Evolutionary conservation across 2,797 vertebrate genomes (phyloP).

Genomic region (Mormyrops boulengeri): DNA sequence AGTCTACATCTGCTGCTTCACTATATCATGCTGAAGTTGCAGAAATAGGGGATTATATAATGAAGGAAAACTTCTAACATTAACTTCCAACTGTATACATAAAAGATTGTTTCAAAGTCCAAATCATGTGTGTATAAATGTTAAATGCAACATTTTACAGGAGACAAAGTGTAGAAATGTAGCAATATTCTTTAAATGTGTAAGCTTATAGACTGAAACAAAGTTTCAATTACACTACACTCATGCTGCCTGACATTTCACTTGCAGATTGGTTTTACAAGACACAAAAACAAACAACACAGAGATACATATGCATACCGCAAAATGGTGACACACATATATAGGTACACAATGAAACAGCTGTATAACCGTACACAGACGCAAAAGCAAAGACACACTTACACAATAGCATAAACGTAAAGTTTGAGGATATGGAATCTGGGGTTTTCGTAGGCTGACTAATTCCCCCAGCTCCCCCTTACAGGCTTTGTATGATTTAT

Average conservation of each 20-base stretch:
- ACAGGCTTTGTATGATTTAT: neutral
- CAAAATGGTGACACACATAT: neutral
- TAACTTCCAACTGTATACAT: neutral
- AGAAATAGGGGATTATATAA: slow-evolving; percentile 6
- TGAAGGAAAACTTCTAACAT: slow-evolving; percentile 5
- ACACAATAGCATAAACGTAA: neutral
- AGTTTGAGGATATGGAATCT: neutral
- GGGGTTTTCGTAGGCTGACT: neutral
- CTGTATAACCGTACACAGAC: neutral
- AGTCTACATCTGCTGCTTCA: neutral
- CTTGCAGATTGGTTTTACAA: neutral
- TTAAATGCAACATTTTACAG: neutral
- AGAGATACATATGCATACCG: neutral
- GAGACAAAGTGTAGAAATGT: neutral
- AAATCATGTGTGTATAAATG: neutral
- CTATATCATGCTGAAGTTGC: slow-evolving; percentile 10
- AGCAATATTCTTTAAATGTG: neutral
- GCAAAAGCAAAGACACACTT: neutral
- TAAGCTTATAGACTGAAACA: neutral
- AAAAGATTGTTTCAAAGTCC: neutral
- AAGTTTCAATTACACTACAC: neutral
- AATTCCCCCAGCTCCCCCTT: neutral
- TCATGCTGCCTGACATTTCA: neutral
- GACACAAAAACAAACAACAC: neutral
- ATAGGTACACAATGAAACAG: neutral